Base-by-base conservation (phyloP, 2,113 vertebrate species). In the Seriola dumerili region DNA sequence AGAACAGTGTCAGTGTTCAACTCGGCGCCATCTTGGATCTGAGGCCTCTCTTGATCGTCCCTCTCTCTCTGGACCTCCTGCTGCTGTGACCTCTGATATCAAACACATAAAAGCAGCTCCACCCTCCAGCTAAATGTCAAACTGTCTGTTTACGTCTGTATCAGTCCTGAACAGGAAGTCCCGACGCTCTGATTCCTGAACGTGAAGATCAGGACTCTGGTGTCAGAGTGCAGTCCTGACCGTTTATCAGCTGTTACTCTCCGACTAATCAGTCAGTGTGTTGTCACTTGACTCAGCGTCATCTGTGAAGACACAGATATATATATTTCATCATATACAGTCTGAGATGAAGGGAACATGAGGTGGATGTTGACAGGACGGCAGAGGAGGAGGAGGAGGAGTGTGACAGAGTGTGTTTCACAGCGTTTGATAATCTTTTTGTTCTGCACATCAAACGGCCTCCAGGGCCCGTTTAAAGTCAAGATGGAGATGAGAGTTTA, bases 391-490 rank as follows among this genome's bases (percentile, higher is more conserved):
- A 25, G 25, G 25, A 74, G 52, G 75, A 73, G 44, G 29, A 21
- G 19, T 44, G 67, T 87, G 80, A 91, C 72, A 34, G 65, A 4
- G 17, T 8, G 16, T 8, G 50, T 81, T 25, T 25, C 25, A 25
- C 25, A 25, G 25, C 25, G 25, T 25, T 68, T 75, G 79, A 75
- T 72, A 25, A 46, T 69, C 34, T 67, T n/a, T 59, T 40, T 72
- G 72, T 83, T 72, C 54, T 32, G 13, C 23, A 58, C 58, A 81
- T 90, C 83, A 91, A 77, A 81, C 58, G 34, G 63, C 58, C 79
- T 78, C 64, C 25, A 1, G 79, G 77, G 78, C 44, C 52, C 62
- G 0, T 80, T 89, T 75, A 62, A 19, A 40, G 77, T 72, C 62
- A 8, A 4, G 19, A 11, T 44, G 57, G 54, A 66, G 83, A 83